These are phyloP conservation scores for Aegithalos caudatus DNA, from an alignment of 2,113 vertebrate species.

Conservation along the genomic window DNA sequence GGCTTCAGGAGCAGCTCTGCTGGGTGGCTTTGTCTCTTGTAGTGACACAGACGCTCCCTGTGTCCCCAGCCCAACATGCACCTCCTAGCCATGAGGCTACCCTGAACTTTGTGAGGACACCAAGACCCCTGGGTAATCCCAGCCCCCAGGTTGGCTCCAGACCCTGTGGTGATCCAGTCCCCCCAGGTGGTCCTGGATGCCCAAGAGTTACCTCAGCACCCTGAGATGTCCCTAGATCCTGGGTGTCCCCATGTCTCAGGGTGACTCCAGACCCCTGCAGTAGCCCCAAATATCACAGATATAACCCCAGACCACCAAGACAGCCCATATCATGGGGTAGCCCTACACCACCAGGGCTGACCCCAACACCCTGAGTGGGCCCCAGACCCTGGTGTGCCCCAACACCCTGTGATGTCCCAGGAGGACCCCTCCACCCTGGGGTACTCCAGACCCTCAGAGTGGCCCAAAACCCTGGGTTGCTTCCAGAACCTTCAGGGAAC, in stretches of 20 bases:
- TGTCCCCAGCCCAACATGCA: neutral
- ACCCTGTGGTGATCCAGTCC: neutral
- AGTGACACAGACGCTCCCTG: neutral
- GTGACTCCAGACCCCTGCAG: neutral
- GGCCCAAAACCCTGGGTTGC: neutral
- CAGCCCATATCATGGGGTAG: neutral
- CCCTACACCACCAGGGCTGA: neutral
- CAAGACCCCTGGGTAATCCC: neutral
- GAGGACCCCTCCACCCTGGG: neutral
- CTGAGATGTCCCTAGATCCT: neutral
- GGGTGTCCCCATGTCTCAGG: no score
- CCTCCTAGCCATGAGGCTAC: neutral
- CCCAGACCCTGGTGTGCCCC: neutral
- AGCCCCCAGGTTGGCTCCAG: neutral
- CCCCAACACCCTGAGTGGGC: neutral
- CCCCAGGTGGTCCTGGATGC: neutral
- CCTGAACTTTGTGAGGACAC: neutral
- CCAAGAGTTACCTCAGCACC: neutral
- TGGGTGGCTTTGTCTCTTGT: neutral
- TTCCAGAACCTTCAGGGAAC: neutral
- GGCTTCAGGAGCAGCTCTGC: rapidly evolving
- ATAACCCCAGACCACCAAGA: neutral
- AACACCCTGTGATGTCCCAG: neutral
- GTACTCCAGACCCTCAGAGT: neutral
- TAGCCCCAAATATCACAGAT: neutral